Base-by-base conservation (phyloP, 2,113 vertebrate species). In the Malurus cyaneus region DNA sequence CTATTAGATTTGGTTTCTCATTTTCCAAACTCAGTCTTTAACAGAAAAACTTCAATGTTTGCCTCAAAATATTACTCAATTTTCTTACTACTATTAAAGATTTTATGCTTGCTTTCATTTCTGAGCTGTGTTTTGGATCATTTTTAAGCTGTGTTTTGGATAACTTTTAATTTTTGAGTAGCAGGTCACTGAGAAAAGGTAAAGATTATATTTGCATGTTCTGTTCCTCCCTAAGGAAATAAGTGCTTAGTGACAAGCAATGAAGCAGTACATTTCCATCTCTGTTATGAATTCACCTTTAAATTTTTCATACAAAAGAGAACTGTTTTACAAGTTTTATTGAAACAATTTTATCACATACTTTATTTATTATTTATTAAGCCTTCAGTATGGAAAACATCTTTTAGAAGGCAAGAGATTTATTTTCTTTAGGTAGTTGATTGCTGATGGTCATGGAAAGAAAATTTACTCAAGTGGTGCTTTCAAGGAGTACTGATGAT, bases 301-400 rank as follows among this genome's bases (percentile, higher is more conserved):
- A 9, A 73, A 6, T 32, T 57, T 80, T 73, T 70, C 20, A 59
- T 16, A 26, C 13, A 12, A 28, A 69, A 80, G 18, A 46, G 0
- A 42, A 39, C 28, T 59, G 4, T 32, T 86, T 59, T 41, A 39
- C 12, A 59, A 26, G 6, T 56, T 86, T 86, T 59, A 80, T 20
- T 36, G 32, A 34, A 60, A 56, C 4, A 57, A 28, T 76, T 87
- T 73, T 5, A 57, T 64, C 36, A 25, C 11, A 16, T 32, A 21
- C 5, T 42, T 39, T 74, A 42, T 14, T 41, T 26, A n/a, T 23
- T 4, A 79, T 31, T 60, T 9, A 59, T 60, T 79, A 79, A 23
- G 11, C 17, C 5, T 64, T n/a, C 15, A 31, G 0, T 7, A 4
- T 49, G 16, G 18, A 47, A 93, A 47, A 12, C n/a, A 6, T 6